These are phyloP conservation scores for Triops longicaudatus DNA, from an alignment of 1,140 invertebrate genomes.

Conservation along the genomic window DNA sequence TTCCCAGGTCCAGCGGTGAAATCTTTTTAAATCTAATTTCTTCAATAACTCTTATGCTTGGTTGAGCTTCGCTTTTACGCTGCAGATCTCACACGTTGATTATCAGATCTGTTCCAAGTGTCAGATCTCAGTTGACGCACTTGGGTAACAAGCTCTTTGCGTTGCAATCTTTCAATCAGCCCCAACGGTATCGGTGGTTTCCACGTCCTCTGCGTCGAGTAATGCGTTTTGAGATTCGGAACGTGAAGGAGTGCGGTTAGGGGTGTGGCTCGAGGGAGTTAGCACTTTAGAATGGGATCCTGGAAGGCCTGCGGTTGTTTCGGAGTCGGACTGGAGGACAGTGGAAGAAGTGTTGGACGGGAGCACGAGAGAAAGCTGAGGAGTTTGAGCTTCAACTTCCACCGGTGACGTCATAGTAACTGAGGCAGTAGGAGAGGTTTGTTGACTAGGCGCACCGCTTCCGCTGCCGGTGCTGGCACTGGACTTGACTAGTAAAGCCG, in stretches of 20 bases:
- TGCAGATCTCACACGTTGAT: neutral
- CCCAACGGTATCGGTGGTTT: neutral
- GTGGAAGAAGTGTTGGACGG: constrained; percentile 1
- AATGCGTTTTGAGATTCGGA: neutral
- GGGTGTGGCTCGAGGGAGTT: neutral
- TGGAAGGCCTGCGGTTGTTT: neutral
- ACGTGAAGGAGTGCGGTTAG: neutral
- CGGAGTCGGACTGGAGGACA: neutral
- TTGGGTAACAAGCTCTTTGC: neutral
- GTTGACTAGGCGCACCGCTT: neutral
- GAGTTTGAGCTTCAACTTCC: constrained; percentile 4
- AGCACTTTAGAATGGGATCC: neutral
- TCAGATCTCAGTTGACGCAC: neutral
- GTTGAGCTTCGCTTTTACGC: neutral
- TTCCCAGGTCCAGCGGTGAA: constrained; percentile 2
- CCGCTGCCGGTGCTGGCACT: neutral
- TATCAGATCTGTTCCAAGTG: neutral
- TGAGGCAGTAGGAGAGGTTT: neutral
- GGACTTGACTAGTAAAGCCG: neutral
- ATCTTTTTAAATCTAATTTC: neutral
- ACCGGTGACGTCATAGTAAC: neutral
- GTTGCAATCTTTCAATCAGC: neutral
- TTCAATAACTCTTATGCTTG: neutral
- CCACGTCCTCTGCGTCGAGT: neutral
- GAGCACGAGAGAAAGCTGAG: neutral